These are phyloP conservation scores for Ylistrum balloti DNA, from an alignment of 1,140 invertebrate species.

Conservation along the genomic window DNA sequence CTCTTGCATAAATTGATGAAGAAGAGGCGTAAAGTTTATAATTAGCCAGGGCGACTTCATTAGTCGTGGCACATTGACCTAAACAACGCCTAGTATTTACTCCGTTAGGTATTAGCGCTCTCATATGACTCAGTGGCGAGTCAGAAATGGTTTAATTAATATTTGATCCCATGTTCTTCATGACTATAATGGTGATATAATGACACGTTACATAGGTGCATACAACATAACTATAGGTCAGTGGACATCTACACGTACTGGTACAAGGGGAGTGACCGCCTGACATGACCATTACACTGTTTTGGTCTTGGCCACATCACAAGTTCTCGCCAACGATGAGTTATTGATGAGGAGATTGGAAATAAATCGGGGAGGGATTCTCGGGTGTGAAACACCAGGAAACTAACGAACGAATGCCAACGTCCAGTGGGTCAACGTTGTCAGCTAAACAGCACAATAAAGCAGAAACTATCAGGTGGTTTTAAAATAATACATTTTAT, in stretches of 20 bases:
- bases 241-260: not conserved
- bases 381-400: not conserved
- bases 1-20: not conserved
- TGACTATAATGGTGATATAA: slow-evolving; percentile 5
- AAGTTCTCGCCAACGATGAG: not conserved
- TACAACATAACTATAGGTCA: not conserved
- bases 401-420: not conserved
- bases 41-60: not conserved
- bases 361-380: slow-evolving; percentile 23
- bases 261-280: not conserved
- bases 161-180: not conserved
- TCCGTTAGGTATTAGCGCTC: not conserved
- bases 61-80: not conserved
- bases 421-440: not conserved
- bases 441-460: not conserved
- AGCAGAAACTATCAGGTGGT: no score
- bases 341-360: slow-evolving; percentile 38
- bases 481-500: no score
- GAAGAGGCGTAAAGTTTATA: not conserved
- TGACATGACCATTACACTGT: not conserved
- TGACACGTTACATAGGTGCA: not conserved
- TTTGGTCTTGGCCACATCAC: not conserved
- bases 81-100: not conserved
- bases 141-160: slow-evolving; percentile 40
- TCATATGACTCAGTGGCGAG: slow-evolving; percentile 13